Evolutionary conservation across 2,797 vertebrate genomes (phyloP), one percentile per base, ranked within the genome.

Genomic region (Oreonectes daqikongensis): DNA sequence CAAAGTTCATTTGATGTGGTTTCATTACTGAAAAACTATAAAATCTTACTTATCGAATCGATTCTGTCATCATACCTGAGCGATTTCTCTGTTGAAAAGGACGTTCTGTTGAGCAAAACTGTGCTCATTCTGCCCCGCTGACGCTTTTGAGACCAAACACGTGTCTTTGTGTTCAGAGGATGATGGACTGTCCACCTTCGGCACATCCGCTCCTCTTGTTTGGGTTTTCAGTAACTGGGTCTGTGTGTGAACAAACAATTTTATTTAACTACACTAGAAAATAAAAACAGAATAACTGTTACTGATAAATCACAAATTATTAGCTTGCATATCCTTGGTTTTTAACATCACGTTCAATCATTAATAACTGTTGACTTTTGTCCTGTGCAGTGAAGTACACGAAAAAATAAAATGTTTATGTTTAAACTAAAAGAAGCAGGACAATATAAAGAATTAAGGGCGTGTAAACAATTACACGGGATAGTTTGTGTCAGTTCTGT

Each of bases 51-150:
- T 32, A 6, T 7, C 8, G 10, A 40, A 40, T 9, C 9, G 10
- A 35, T 35, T 35, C 35, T 42, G 40, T 15, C 46, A 11, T 60
- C 76, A 22, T 90, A 94, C 93, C 92, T 93, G 91, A 77, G 89
- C 71, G n/a, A 85, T 88, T 84, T 94, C 91, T 72, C 84, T 88
- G 86, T 84, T 89, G 85, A 93, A 93, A 66, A 93, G 87, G 1
- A 89, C 80, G 83, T 84, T 90, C 63, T 84, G 85, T 69, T 91
- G 90, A 69, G 86, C 83, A 75, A 92, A 91, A 82, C 81, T 80
- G 85, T 64, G 67, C 5, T 92, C 92, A 4, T 73, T 82, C 71
- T 85, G 86, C 44, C 78, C 69, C 3, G 48, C 5, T 68, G 69
- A 77, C 70, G 85, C 82, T 60, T 73, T 77, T 14, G 68, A 35